Conservation (phyloP, 2,797 vertebrate species). For the Kryptolebias ocellatus region DNA sequence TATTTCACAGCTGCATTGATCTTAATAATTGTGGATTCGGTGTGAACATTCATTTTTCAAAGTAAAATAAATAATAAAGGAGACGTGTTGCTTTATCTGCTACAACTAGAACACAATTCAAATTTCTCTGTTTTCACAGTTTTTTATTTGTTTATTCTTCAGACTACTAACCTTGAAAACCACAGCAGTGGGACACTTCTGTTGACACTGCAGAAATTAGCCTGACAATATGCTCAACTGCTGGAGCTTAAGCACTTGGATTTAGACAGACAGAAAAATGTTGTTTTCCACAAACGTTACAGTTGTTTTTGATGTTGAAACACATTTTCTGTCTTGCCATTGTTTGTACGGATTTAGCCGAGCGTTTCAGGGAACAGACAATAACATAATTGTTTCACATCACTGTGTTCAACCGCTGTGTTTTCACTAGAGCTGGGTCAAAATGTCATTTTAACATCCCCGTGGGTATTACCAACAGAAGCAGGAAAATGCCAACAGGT, state of each 20-base stretch:
- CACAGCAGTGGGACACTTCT: not conserved
- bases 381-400: slow-evolving; percentile 37
- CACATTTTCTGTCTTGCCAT: slow-evolving; percentile 30
- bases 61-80: too few relatives aligned
- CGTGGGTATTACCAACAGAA: slow-evolving; percentile 41
- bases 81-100: too few relatives aligned
- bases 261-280: slow-evolving; percentile 8
- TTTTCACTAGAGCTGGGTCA: slow-evolving; percentile 58
- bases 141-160: not conserved
- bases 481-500: slow-evolving; percentile 23
- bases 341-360: slow-evolving; percentile 33
- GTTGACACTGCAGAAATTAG: slow-evolving; percentile 20
- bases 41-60: not conserved
- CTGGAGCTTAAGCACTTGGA: not conserved
- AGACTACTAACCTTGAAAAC: slow-evolving; percentile 8
- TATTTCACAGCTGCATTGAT: too few relatives aligned
- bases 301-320: slow-evolving; percentile 29
- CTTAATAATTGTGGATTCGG: not conserved
- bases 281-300: slow-evolving; percentile 1
- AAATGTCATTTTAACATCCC: slow-evolving; percentile 46
- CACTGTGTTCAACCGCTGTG: slow-evolving; percentile 32
- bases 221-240: slow-evolving; percentile 8
- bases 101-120: not conserved
- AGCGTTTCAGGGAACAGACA: slow-evolving; percentile 39
- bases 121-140: not conserved